phyloP scores from a whole-genome alignment of 53 echinoderm and acorn worm genomes.

The Paracentrotus lividus region DNA sequence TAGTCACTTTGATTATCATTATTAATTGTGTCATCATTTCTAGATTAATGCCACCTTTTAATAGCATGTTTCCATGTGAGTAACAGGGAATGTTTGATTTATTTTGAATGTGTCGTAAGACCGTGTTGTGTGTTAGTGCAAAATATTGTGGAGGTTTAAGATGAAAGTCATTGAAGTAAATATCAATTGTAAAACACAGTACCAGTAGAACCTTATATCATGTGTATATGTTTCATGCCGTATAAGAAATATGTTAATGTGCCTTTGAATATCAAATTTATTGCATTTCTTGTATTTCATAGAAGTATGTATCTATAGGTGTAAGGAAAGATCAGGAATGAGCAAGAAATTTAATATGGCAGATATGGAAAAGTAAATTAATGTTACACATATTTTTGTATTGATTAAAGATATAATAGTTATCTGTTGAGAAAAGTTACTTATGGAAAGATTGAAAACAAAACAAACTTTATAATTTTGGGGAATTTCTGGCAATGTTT shows the following conservation, averaged over 20 bases:
- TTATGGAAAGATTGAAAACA: too few species aligned
- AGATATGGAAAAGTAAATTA: background rate
- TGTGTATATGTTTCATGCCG: background rate
- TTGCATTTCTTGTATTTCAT: background rate
- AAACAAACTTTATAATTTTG: too few species aligned
- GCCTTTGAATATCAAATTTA: background rate
- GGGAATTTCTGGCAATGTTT: background rate
- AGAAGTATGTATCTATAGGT: background rate
- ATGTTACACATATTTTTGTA: background rate
- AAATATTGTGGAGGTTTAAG: background rate
- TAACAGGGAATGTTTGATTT: background rate
- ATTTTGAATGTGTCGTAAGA: background rate
- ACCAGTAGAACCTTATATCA: background rate
- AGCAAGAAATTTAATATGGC: background rate
- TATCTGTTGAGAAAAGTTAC: too few species aligned
- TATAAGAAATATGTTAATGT: background rate
- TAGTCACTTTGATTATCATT: too few species aligned
- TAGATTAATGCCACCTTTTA: too few species aligned
- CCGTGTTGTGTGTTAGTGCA: background rate
- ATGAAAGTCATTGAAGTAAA: background rate
- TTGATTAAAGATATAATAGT: background rate
- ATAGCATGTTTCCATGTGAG: too few species aligned
- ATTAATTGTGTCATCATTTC: too few species aligned
- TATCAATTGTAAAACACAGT: background rate
- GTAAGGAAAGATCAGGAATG: background rate